Evolutionary conservation across 2,888 invertebrate genomes (phyloP), one percentile per base, ranked within the genome.

Genomic region (Coecobrya sp.): DNA sequence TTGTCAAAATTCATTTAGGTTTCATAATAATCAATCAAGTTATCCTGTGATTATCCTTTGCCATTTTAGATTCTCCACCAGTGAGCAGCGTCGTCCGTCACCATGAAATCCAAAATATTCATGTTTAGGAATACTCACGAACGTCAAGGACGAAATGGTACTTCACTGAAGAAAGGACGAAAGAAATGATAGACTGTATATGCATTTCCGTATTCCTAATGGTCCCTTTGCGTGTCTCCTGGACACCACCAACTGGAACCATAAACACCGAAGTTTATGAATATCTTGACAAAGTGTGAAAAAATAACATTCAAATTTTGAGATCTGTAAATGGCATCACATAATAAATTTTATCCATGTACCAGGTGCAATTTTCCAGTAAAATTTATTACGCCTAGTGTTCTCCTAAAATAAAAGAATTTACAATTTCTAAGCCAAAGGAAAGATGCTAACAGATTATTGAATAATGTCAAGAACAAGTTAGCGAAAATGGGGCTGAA

Each of bases 1-100:
- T 81, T 92, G 92, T 92, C 89, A 86, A 92, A 89, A 89, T 86
- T 87, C 92, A 89, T 89, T 89, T 92, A 79, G 70, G 68, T 89
- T 59, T 59, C 25, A 82, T 82, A 82, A 82, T 62, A 82, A 82
- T 86, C 84, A 91, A 91, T 91, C 87, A 92, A 55, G 62, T 59
- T 82, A 87, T 81, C 84, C 81, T 86, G 36, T 86, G 52, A 88
- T 89, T 89, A 81, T 68, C 68, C 42, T n/a, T 62, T 82, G 22
- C 82, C 82, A 59, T 82, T 82, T 82, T 82, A 22, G 82, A 82
- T 30, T 30, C 81, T 30, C 19, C 81, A 55, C 36, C 30, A 30
- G 36, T 7, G 7, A 70, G 16, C 42, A 42, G 19, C 8, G 42
- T 73, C 68, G 42, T 42, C 25, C 36, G 19, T 10, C 65, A 30